Evolutionary conservation across 2,113 vertebrate species (phyloP), one percentile per base, ranked within the genome.

Genomic region (Delphinapterus leucas): DNA sequence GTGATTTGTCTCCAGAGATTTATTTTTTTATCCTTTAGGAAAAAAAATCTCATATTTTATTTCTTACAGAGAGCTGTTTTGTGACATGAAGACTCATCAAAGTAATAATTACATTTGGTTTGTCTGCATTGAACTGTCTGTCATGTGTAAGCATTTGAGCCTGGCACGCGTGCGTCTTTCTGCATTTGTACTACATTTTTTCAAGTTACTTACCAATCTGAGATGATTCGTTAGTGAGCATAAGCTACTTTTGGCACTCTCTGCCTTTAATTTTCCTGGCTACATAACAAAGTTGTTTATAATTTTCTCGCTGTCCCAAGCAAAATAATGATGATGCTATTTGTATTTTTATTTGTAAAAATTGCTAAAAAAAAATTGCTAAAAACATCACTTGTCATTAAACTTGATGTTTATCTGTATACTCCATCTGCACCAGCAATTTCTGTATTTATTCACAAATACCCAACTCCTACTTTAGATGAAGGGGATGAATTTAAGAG

Each of bases 21-120:
- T 81, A 11, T 93, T 97, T 97, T 97, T 87, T 76, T n/a, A 83
- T 92, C 49, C 93, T 97, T 98, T 97, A 74, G 63, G 92, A 25
- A 71, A 55, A 74, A 85, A 84, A 85, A 92, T 26, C 33, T 98
- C 92, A 95, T 97, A 97, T 97, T 98, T 98, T 98, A 95, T 97
- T 96, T 95, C 0, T 73, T 96, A 98, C 94, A 98, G 98, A 98
- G 95, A 92, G 38, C 95, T 98, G 97, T 97, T 96, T 97, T 96
- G 47, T 97, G 90, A 71, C 90, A 88, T n/a, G 88, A 98, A 98
- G 87, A 84, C 96, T 98, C 96, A 96, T 98, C 97, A 98, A 97
- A 98, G 77, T 98, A 92, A 92, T 98, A 98, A 98, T 98, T 98
- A 96, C 76, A 81, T 96, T 98, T 98, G 95, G 94, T 98, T 98